Evolutionary conservation across 2,113 vertebrate genomes (phyloP).

Genomic region (Mobula hypostoma): DNA sequence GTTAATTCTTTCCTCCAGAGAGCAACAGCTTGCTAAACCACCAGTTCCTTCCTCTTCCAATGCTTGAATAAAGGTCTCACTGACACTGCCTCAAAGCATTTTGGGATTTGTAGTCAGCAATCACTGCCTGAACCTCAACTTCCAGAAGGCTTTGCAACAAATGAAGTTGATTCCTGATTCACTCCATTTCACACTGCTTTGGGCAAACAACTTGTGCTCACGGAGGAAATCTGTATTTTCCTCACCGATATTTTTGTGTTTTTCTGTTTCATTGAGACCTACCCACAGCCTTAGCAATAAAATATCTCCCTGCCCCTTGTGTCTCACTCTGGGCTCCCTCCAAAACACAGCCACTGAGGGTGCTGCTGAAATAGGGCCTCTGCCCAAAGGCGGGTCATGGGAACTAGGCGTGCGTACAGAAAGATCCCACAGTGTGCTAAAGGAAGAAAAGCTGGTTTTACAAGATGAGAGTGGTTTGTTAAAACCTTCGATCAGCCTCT

Average conservation of each 20-base stretch:
- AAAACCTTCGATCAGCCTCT: no score
- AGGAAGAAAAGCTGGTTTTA: no score
- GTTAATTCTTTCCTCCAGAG: background rate
- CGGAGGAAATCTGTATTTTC: background rate
- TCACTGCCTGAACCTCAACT: background rate
- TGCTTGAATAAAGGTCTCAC: background rate
- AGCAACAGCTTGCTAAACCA: background rate
- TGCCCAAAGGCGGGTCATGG: no score
- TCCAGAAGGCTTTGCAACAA: background rate
- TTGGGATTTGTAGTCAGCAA: background rate
- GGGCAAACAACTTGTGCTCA: background rate
- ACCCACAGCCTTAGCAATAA: no score
- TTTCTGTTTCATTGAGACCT: background rate
- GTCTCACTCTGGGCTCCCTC: no score
- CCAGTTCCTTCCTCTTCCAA: background rate
- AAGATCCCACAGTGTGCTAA: no score
- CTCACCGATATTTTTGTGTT: background rate
- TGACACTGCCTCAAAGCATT: background rate
- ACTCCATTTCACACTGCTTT: background rate
- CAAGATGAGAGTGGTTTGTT: no score
- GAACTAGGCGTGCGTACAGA: no score
- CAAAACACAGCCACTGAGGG: no score
- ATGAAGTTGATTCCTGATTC: background rate
- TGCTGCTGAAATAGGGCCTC: no score
- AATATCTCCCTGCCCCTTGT: no score